phyloP scores from a whole-genome alignment of 2,888 invertebrate genomes.

The Rugalucina vietnamica region DNA sequence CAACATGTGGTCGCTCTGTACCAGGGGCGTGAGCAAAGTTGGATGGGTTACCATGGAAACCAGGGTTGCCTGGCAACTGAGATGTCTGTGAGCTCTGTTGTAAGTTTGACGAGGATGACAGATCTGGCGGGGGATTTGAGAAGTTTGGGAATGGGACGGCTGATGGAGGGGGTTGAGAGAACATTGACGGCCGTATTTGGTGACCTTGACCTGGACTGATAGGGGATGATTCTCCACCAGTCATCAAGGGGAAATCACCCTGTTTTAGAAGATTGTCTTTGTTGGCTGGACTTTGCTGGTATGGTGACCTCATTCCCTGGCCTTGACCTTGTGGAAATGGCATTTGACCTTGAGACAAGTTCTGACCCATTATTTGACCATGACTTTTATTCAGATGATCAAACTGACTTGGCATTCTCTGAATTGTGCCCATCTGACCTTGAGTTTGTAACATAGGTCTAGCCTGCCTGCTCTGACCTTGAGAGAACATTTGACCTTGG shows the following conservation, averaged over 20 bases:
- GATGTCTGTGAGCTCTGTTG: neutral
- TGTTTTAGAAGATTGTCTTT: constrained; percentile 22
- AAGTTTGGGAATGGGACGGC: constrained; percentile 53
- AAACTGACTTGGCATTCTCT: neutral
- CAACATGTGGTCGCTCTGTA: constrained; percentile 51
- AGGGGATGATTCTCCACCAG: neutral
- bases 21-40: constrained; percentile 65
- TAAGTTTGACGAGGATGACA: constrained; percentile 10
- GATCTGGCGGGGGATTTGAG: constrained; percentile 39
- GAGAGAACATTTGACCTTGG: constrained; percentile 39
- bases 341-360: constrained; percentile 39
- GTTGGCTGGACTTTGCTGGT: constrained; percentile 19
- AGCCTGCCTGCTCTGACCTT: constrained; percentile 30
- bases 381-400: neutral
- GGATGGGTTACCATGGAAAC: neutral
- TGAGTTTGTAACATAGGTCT: neutral
- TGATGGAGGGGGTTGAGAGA: constrained; percentile 57
- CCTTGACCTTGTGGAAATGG: constrained; percentile 23
- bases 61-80: neutral
- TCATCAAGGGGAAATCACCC: neutral
- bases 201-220: constrained; percentile 30
- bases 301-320: constrained; percentile 19
- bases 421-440: neutral
- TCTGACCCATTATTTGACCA: neutral
- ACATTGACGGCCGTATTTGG: constrained; percentile 42